phyloP scores from a whole-genome alignment of 2,113 vertebrate genomes.

The Geothlypis trichas region DNA sequence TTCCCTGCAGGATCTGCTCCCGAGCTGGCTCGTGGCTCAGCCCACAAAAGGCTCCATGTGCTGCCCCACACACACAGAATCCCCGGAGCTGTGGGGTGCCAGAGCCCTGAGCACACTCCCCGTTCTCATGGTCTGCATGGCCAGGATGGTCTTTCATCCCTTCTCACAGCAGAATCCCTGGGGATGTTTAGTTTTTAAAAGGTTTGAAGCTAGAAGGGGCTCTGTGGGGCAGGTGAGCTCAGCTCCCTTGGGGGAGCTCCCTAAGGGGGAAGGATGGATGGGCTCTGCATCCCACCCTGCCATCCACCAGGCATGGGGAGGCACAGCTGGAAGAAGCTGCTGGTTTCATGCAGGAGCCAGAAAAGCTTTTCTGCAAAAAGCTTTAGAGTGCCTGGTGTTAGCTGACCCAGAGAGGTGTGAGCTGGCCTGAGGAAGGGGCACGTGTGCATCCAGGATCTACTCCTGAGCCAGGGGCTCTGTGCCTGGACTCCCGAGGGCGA shows the following conservation, averaged over 20 bases:
- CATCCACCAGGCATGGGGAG: background rate
- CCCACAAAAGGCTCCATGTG: background rate
- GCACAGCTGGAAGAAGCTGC: background rate
- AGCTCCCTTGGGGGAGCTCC: background rate
- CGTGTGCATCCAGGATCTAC: background rate
- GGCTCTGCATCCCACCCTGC: background rate
- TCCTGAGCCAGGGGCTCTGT: background rate
- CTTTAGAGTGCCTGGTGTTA: background rate
- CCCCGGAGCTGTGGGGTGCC: background rate
- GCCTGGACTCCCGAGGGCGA: background rate
- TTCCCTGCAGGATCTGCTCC: background rate
- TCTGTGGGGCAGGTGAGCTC: background rate
- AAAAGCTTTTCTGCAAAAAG: constrained; percentile 14
- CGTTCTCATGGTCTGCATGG: accelerated
- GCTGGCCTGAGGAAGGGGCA: background rate
- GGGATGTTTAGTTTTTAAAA: background rate
- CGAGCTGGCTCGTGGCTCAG: accelerated
- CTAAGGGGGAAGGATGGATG: background rate
- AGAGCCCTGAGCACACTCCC: background rate
- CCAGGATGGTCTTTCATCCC: background rate
- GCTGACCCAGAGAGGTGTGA: background rate
- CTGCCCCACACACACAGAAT: accelerated
- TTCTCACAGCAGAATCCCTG: background rate
- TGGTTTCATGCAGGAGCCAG: constrained; percentile 35
- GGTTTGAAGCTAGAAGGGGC: background rate